Evolutionary conservation across 2,797 vertebrate species (phyloP), one percentile per base, ranked within the genome.

Genomic region (Phyllotis vaccarum): DNA sequence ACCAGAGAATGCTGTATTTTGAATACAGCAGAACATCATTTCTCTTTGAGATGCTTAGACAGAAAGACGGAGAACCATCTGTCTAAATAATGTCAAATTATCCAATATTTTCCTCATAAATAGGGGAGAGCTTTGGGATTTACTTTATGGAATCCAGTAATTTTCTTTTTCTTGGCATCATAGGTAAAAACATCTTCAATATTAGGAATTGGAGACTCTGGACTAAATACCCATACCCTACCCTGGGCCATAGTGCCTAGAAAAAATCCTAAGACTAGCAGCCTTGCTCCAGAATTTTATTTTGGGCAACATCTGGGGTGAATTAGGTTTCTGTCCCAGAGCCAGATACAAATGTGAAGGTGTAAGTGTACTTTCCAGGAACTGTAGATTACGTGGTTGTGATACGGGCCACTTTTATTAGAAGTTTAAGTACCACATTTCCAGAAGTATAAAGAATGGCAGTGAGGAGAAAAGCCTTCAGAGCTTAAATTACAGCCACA

Each of bases 401-500:
- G 96, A 97, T 95, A 92, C 98, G 95, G 95, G 98, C 98, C 89
- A 81, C 96, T 98, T 98, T 98, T 98, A 98, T 98, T 98, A 98
- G 98, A 92, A 97, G 94, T 96, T 97, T 97, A 97, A 98, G 95
- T 96, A 96, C 98, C 97, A 75, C 97, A 98, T 98, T 98, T 98
- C 91, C 97, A 98, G 97, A 97, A 98, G 98, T 97, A 98, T 93
- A 96, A 98, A 98, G 96, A 98, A 98, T 98, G 98, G 98, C 97
- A 98, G 98, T 97, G 82, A 98, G 98, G 97, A 97, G 98, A 98
- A 98, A 98, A 98, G 97, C 97, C 97, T 98, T 98, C 96, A 97
- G 98, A 98, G 97, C 98, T 98, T 99, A 98, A 99, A 98, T 98
- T 98, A 98, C 97, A 98, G 62, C 97, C 98, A 97, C 97, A 97